phyloP scores from a whole-genome alignment of 23 tunicate genomes.

The Clavelina lepadiformis region DNA sequence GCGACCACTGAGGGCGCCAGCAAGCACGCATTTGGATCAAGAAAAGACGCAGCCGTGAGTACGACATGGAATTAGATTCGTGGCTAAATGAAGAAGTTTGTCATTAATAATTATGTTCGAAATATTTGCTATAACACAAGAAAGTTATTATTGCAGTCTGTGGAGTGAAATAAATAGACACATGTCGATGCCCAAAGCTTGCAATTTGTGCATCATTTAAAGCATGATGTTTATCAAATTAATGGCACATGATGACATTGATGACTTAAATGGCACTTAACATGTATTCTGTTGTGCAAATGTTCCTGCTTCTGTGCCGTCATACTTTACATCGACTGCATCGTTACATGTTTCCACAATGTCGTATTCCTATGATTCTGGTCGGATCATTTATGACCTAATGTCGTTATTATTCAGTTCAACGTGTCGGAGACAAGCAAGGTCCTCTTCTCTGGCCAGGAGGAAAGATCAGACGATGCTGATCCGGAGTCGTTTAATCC shows the following conservation, averaged over 20 bases:
- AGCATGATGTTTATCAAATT: too few species aligned
- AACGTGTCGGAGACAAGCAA: slow-evolving; percentile 49
- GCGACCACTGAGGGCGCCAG: slow-evolving; percentile 16
- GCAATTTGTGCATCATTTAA: too few species aligned
- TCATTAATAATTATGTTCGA: too few species aligned
- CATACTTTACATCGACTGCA: background rate
- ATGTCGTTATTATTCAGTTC: slow-evolving; percentile 49
- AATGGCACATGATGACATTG: too few species aligned
- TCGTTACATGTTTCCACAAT: background rate
- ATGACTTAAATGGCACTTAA: too few species aligned
- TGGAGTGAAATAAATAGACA: too few species aligned
- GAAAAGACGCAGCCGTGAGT: slow-evolving; percentile 77
- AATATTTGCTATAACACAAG: too few species aligned
- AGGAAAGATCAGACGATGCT: slow-evolving; percentile 9
- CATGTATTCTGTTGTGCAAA: too few species aligned
- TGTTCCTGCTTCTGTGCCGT: background rate
- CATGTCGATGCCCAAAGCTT: too few species aligned
- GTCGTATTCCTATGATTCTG: background rate
- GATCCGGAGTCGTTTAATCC: slow-evolving; percentile 46
- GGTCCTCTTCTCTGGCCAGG: slow-evolving; percentile 42
- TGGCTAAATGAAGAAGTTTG: too few species aligned
- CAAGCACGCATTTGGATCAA: slow-evolving; percentile 40
- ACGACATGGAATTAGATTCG: too few species aligned
- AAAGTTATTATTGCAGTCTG: too few species aligned
- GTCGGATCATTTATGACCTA: background rate